Evolutionary conservation across 2,888 invertebrate genomes (phyloP).

Genomic region (Spodoptera picta): DNA sequence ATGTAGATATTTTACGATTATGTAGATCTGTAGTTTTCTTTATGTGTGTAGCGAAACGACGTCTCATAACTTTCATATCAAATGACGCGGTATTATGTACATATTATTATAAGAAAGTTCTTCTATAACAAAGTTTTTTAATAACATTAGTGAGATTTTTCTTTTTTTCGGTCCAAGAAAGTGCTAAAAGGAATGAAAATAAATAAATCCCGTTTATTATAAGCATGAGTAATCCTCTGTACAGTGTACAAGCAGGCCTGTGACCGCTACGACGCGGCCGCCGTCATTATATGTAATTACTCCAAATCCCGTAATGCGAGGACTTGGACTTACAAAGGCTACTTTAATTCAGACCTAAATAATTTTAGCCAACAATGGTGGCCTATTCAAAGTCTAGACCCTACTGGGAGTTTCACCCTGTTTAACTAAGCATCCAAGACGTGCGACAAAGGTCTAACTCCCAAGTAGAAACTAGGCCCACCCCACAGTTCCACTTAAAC

Average conservation of each 20-base stretch:
- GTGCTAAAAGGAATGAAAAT: conserved; percentile 3
- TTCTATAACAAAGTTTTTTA: conserved; percentile 28
- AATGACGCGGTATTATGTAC: conserved; percentile 23
- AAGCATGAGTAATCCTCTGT: not conserved
- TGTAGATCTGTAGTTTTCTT: not conserved
- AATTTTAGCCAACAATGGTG: conserved; percentile 37
- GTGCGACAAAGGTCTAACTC: conserved; percentile 33
- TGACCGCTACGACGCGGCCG: not conserved
- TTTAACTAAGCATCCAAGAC: conserved; percentile 38
- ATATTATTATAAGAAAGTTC: conserved; percentile 9
- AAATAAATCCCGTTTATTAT: conserved; percentile 11
- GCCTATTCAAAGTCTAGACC: conserved; percentile 41
- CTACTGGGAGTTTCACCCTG: conserved; percentile 30
- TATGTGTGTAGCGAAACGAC: conserved; percentile 18
- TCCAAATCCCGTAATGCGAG: conserved; percentile 14
- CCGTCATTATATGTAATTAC: conserved; percentile 33
- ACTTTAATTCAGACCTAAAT: conserved; percentile 37
- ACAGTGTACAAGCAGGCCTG: not conserved
- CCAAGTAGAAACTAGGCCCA: conserved; percentile 18
- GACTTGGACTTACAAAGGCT: conserved; percentile 28
- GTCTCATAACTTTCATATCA: conserved; percentile 25
- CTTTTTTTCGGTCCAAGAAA: not conserved
- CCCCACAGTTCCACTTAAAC: conserved; percentile 10
- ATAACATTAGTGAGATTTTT: conserved; percentile 27
- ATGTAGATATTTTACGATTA: not conserved